A percentile compares a stretch with the other conserved stretches of the same genome.
Evolutionary conservation across 2,797 vertebrate genomes (phyloP).

Genomic region (Anguilla marmorata): DNA sequence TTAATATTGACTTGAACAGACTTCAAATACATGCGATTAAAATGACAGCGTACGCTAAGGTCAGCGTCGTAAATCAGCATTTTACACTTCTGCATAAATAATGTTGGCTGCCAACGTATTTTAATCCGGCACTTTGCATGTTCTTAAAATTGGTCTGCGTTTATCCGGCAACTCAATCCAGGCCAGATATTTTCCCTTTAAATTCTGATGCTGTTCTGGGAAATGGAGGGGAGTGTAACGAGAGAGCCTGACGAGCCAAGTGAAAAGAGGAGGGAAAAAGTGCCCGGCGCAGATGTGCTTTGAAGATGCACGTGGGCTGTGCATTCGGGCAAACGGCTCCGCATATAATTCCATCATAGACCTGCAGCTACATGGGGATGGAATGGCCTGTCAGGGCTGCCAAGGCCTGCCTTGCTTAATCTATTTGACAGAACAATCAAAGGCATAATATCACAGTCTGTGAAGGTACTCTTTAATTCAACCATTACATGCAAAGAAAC

Average conservation of each 20-base stretch:
- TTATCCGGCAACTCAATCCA: neutral
- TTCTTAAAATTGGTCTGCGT: neutral
- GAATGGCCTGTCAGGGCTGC: conserved; percentile 34
- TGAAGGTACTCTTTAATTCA: conserved; percentile 42
- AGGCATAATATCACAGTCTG: conserved; percentile 24
- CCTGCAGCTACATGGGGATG: conserved; percentile 45
- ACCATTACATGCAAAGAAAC: conserved; percentile 46
- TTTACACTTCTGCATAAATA: neutral
- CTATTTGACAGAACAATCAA: conserved; percentile 45
- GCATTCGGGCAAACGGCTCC: neutral
- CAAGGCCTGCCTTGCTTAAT: conserved; percentile 41
- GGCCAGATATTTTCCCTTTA: neutral
- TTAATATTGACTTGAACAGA: neutral
- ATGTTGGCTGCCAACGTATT: neutral
- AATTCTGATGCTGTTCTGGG: neutral
- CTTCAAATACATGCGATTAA: neutral
- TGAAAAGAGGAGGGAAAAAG: neutral
- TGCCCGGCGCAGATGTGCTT: neutral
- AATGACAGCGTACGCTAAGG: neutral
- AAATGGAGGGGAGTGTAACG: neutral
- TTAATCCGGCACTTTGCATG: neutral
- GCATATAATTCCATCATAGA: conserved; percentile 32
- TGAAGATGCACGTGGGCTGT: conserved; percentile 6
- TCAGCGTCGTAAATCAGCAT: neutral
- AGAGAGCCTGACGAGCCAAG: neutral